phyloP scores from a whole-genome alignment of 2,888 invertebrate species.

The Latrodectus hesperus region DNA sequence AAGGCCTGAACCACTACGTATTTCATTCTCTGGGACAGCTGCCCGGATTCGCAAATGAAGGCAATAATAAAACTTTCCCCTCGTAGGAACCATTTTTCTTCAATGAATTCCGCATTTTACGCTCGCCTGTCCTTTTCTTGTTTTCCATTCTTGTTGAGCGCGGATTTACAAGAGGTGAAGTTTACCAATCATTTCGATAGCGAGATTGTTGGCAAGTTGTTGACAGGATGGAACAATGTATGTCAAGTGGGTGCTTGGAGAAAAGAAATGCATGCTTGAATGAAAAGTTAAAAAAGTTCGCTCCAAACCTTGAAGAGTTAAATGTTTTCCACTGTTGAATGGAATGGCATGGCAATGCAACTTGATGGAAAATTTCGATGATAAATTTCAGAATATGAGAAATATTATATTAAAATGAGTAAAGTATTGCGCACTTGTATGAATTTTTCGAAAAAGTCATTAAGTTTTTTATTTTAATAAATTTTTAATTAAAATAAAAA shows the following conservation, averaged over 20 bases:
- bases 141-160: neutral
- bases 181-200: constrained; percentile 68
- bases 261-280: too few species aligned
- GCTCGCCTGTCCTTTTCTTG: constrained; percentile 53
- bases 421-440: too few species aligned
- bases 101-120: constrained; percentile 56
- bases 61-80: constrained; percentile 54
- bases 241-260: constrained; percentile 46
- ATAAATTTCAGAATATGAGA: too few species aligned
- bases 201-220: constrained; percentile 33
- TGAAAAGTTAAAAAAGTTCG: too few species aligned
- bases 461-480: too few species aligned
- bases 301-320: too few species aligned
- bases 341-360: too few species aligned
- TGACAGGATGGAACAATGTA: constrained; percentile 50
- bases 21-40: constrained; percentile 48
- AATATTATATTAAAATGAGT: too few species aligned
- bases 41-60: constrained; percentile 54
- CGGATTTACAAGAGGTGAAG: neutral
- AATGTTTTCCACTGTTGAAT: too few species aligned
- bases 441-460: too few species aligned
- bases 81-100: constrained; percentile 24
- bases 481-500: too few species aligned
- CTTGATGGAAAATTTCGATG: too few species aligned
- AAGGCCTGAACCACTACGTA: constrained; percentile 6